phyloP scores from a whole-genome alignment of 2,113 vertebrate species.

The Catharus fuscescens region DNA sequence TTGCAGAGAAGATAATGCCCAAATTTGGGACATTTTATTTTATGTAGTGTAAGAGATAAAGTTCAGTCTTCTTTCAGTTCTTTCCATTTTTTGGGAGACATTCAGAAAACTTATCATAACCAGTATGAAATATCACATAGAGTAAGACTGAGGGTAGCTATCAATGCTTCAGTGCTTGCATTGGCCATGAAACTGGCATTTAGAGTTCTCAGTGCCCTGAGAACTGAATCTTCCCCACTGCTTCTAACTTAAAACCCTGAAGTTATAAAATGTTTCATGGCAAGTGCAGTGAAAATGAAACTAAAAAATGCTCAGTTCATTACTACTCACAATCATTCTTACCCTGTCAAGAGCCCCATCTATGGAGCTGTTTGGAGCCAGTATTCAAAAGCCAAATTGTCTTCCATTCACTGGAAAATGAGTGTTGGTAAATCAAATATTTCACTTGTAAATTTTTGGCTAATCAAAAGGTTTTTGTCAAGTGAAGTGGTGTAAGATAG shows the following conservation, averaged over 20 bases:
- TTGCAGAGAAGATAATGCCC: background rate
- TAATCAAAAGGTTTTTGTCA: background rate
- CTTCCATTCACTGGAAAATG: background rate
- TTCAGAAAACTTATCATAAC: background rate
- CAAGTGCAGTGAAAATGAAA: conserved; percentile 8
- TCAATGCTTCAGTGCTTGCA: background rate
- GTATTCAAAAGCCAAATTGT: background rate
- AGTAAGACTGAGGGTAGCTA: background rate
- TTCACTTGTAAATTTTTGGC: background rate
- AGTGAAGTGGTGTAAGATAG: background rate
- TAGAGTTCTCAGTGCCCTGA: background rate
- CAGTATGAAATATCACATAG: background rate
- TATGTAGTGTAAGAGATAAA: background rate
- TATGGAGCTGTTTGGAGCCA: background rate
- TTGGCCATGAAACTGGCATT: background rate
- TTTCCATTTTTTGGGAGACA: background rate
- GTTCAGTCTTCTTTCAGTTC: background rate
- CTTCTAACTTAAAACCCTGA: background rate
- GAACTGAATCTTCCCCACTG: background rate
- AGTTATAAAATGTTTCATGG: background rate
- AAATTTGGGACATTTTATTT: background rate
- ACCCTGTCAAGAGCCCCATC: background rate
- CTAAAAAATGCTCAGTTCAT: background rate
- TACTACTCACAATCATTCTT: background rate
- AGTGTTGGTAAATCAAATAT: background rate